Conservation (phyloP, 2,113 vertebrate species). For the Alaudala cheleensis region DNA sequence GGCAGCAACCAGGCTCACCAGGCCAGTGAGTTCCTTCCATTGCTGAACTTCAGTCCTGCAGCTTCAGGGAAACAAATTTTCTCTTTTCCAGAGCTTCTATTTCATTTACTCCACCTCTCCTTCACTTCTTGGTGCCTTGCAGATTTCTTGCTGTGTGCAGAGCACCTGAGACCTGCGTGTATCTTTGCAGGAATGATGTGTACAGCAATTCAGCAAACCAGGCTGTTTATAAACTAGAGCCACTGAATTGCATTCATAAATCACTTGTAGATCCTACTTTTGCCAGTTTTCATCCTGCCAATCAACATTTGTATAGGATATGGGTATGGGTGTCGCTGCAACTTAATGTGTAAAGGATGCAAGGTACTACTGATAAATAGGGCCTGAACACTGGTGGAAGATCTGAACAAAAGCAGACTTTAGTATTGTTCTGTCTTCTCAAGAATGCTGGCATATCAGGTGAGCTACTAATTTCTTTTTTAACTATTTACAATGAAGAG, state of each 20-base stretch:
- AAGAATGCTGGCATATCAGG: not conserved
- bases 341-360: not conserved
- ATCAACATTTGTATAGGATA: not conserved
- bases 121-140: not conserved
- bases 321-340: not conserved
- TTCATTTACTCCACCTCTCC: not conserved
- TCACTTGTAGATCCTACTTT: not conserved
- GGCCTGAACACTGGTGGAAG: not conserved
- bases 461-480: not conserved
- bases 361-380: not conserved
- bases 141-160: not conserved
- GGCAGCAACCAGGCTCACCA: not conserved
- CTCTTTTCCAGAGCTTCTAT: not conserved
- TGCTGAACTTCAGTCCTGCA: not conserved
- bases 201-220: not conserved
- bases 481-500: not conserved
- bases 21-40: not conserved
- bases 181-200: not conserved
- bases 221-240: conserved; percentile 10
- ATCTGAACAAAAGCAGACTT: not conserved
- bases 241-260: not conserved
- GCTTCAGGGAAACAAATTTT: not conserved
- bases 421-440: not conserved
- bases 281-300: not conserved
- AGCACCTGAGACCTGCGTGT: not conserved